Conservation (phyloP, 2,888 invertebrate genomes). For the Cephus spinipes region DNA sequence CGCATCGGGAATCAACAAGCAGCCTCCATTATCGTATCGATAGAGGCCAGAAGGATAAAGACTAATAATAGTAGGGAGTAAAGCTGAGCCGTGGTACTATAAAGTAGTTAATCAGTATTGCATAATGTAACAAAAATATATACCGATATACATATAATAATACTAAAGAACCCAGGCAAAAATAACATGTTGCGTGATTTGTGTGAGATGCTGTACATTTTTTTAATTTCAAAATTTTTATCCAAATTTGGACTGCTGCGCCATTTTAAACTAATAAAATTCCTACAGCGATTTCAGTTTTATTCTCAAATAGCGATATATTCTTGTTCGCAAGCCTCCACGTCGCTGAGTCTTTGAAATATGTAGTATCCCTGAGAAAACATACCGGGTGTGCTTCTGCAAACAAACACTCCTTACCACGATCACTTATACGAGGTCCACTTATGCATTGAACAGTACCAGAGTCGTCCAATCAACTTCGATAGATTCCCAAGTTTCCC, state of each 20-base stretch:
- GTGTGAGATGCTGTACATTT: neutral
- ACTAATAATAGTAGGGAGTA: too few relatives aligned
- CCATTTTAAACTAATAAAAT: neutral
- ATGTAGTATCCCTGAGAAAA: constrained; percentile 1
- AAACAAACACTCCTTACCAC: constrained; percentile 20
- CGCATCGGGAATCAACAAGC: neutral
- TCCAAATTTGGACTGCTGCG: too few relatives aligned
- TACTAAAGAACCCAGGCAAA: neutral
- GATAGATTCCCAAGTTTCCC: neutral
- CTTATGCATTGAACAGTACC: neutral
- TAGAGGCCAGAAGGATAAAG: too few relatives aligned
- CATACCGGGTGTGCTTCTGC: constrained; percentile 16
- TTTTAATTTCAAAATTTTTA: neutral
- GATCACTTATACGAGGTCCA: neutral
- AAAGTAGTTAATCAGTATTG: too few relatives aligned
- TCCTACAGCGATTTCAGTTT: neutral
- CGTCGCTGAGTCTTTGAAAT: neutral
- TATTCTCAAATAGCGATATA: neutral
- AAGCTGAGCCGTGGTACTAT: too few relatives aligned
- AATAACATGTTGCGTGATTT: neutral
- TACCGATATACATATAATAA: too few relatives aligned
- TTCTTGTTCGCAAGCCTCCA: neutral
- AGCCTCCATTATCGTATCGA: too few relatives aligned
- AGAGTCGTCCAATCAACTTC: neutral
- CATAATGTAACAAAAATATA: too few relatives aligned